Percentiles rank a stretch among this genome's conserved stretches.
phyloP scores from a whole-genome alignment of 2,888 invertebrate species.

The Drosophila meridionalis region DNA sequence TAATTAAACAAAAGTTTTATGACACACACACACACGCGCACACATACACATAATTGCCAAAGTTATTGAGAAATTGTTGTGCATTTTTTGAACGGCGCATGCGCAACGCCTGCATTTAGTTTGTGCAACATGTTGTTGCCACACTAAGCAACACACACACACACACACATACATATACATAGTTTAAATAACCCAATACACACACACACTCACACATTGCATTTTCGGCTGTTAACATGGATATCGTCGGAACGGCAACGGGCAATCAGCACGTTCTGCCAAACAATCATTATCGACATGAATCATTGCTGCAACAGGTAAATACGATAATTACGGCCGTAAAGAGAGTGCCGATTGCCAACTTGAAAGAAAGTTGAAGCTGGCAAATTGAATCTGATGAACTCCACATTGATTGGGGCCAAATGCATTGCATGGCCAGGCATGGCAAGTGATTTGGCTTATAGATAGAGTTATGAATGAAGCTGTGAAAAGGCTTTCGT shows the following conservation, averaged over 20 bases:
- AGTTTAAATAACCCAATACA: conserved; percentile 12
- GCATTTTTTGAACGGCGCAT: conserved; percentile 41
- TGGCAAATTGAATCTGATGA: conserved; percentile 20
- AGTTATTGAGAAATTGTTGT: conserved; percentile 30
- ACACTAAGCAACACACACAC: conserved; percentile 41
- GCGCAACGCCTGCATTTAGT: conserved; percentile 53
- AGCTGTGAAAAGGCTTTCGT: background rate
- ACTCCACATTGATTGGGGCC: conserved; percentile 1
- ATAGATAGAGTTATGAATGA: background rate
- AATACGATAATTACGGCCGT: conserved; percentile 47
- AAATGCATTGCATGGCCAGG: background rate
- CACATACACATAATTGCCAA: conserved; percentile 15
- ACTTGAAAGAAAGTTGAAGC: conserved; percentile 21
- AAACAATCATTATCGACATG: conserved; percentile 85
- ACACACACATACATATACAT: conserved; percentile 13
- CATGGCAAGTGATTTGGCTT: background rate
- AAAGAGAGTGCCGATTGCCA: conserved; percentile 42
- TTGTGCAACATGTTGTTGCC: conserved; percentile 72
- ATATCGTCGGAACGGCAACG: conserved; percentile 82
- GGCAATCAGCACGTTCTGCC: conserved; percentile 84
- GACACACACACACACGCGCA: conserved; percentile 19
- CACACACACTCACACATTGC: conserved; percentile 27
- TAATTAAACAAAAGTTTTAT: conserved; percentile 32
- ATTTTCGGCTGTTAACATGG: conserved; percentile 75
- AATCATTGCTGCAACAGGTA: conserved; percentile 83